phyloP scores from a whole-genome alignment of 2,113 vertebrate genomes.

The Centropus bengalensis region DNA sequence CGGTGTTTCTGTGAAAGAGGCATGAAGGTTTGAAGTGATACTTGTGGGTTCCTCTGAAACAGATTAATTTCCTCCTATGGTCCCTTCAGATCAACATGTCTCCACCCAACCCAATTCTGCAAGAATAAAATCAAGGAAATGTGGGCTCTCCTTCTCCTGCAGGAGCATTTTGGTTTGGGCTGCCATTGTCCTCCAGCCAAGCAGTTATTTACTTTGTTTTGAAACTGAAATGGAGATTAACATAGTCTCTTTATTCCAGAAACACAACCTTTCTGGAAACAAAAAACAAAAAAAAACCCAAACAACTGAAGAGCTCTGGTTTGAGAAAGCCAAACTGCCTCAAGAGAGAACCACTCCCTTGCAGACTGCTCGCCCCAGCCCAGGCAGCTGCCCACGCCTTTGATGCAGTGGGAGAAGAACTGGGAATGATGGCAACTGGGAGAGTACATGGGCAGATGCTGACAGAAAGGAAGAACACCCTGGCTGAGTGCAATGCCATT shows the following conservation, averaged over 20 bases:
- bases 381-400: not conserved
- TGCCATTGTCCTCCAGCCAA: not conserved
- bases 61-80: not conserved
- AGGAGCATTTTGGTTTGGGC: not conserved
- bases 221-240: not conserved
- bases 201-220: not conserved
- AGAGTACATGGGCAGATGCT: not conserved
- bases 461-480: not conserved
- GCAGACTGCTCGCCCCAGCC: not conserved
- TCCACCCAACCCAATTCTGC: not conserved
- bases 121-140: not conserved
- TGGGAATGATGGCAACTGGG: not conserved
- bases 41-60: not conserved
- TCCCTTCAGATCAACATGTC: not conserved
- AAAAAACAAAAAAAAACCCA: not conserved
- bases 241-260: not conserved
- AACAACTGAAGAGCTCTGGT: not conserved
- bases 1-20: too few species aligned
- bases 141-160: not conserved
- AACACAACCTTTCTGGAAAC: not conserved
- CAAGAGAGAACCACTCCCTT: not conserved
- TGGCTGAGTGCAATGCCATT: not conserved
- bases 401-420: accelerated
- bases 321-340: not conserved
- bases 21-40: not conserved